Evolutionary conservation across 2,113 vertebrate species (phyloP).

Genomic region (Prinia subflava): DNA sequence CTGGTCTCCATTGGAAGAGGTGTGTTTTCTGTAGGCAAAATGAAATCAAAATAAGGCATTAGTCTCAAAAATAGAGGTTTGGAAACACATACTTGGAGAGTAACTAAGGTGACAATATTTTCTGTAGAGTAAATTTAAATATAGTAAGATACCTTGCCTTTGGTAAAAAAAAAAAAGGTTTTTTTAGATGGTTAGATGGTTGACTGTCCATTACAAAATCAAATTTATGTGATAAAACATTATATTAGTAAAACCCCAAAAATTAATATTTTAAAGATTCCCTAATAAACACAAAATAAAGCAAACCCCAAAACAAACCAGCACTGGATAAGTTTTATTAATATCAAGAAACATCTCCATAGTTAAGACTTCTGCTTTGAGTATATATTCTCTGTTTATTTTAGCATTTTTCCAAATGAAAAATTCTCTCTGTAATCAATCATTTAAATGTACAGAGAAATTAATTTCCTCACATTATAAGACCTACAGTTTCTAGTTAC

Average conservation of each 20-base stretch:
- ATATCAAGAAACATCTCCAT: background rate
- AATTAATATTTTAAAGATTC: background rate
- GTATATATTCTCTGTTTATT: background rate
- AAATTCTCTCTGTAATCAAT: background rate
- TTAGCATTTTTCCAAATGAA: background rate
- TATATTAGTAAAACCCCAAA: accelerated
- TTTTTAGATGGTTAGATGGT: too few relatives aligned
- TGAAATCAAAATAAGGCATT: background rate
- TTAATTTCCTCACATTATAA: background rate
- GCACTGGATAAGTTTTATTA: background rate
- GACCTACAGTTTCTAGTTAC: background rate
- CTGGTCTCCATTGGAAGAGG: background rate
- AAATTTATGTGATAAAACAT: background rate
- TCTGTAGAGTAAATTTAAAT: background rate
- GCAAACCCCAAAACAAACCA: background rate
- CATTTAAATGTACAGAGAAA: background rate
- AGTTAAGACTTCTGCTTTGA: background rate
- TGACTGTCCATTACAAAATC: background rate
- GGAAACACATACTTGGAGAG: background rate
- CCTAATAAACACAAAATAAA: background rate
- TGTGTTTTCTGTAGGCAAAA: background rate
- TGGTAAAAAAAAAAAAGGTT: background rate
- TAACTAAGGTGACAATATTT: background rate
- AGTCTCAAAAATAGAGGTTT: background rate
- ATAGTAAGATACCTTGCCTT: background rate